Evolutionary conservation across 2,888 invertebrate species (phyloP), one percentile per base, ranked within the genome.

Genomic region (Celastrina argiolus): DNA sequence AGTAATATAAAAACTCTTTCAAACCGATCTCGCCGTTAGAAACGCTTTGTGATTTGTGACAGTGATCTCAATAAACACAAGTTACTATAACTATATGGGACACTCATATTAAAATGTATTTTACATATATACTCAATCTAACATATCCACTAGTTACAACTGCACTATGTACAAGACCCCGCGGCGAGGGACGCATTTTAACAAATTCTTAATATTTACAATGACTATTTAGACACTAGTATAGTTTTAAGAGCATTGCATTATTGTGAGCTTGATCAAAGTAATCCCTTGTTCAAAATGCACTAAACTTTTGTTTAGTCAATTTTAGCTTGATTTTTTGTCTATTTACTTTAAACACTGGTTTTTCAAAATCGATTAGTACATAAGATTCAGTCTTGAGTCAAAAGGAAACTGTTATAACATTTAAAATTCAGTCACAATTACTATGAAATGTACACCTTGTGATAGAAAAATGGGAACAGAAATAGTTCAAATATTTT

Each of bases 21-120:
- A 78, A 84, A 87, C 81, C 77, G 78, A 80, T 80, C 73, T 74
- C 74, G 81, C 74, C 74, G 81, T 73, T 65, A 56, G 74, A 87
- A 87, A 87, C 87, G 85, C 85, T 81, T 86, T 85, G 87, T 87
- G 85, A 87, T 89, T 90, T 89, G 88, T 90, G 90, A 90, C 88
- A 82, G 83, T 88, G 82, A 84, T 84, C 79, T 78, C 81, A 84
- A 78, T 85, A 86, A 85, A 84, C 83, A 83, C 76, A 74, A 81
- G 82, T 82, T 85, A 16, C 58, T 58, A 61, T 58, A 80, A 81
- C 77, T 83, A 82, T 83, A 83, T 80, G 87, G 87, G 86, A 84
- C 87, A 88, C 86, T 82, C 87, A 79, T 84, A 83, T 84, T 82
- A 80, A 83, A 87, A 87, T 84, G 85, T 85, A 80, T 75, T 83